Evolutionary conservation across 1,140 invertebrate species (phyloP), one percentile per base, ranked within the genome.

Genomic region (Acromyrmex charruanus): DNA sequence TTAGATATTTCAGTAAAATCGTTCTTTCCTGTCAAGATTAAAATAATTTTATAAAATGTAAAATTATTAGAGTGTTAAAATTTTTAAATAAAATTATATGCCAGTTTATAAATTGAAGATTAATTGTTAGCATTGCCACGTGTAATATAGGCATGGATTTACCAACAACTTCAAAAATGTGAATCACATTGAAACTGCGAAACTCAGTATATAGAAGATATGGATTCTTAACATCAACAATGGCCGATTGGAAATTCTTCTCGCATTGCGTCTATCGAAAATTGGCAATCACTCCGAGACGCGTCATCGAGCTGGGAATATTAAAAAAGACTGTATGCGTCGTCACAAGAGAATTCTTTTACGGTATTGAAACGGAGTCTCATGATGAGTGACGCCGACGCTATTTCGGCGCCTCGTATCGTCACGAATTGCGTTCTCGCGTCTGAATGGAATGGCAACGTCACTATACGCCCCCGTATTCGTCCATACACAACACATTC

Each of bases 331-430:
- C 10, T 31, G 39, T 61, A 31, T 74, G 71, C 55, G 55, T 61
- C 80, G 55, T 61, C 55, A 49, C 55, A 18, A 74, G 28, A 84
- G 14, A 84, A 84, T 84, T 87, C 86, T 89, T 79, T 74, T 58
- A 55, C 66, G 53, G 74, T 51, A 58, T 87, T 65, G 81, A 87
- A 75, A 71, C 49, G 16, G 59, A 74, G 53, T 21, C 10, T 44
- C 25, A 68, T 53, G 49, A 35, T 68, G 61, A 85, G 87, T 85
- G 90, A 91, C 65, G 89, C 55, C 51, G 87, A 59, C 69, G 61
- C 89, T 91, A 91, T 91, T 91, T 91, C 84, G 87, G 87, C 85
- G 65, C 63, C 35, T 72, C 59, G 65, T 77, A 59, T 53, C 89
- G 89, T 90, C 85, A 91, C 66, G 31, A 59, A 39, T 7, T 63